Percentiles rank a stretch among this genome's conserved stretches.
Conservation (phyloP, 2,797 vertebrate genomes). For the Ara ararauna region DNA sequence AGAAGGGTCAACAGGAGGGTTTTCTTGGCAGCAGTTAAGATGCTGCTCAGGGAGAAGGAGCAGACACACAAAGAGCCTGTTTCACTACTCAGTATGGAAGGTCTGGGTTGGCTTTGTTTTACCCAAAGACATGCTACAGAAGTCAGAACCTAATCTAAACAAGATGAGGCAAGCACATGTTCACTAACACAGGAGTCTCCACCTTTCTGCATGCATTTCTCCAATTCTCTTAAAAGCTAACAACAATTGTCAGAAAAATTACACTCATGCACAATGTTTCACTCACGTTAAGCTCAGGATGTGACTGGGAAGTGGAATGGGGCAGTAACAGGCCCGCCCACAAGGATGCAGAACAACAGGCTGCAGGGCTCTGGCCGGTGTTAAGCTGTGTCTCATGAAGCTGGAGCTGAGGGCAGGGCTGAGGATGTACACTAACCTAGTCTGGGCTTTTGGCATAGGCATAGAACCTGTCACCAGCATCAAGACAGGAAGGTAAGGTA, state of each 20-base stretch:
- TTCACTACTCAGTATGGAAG: not conserved
- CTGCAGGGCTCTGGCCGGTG: constrained; percentile 29
- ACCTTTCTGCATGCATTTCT: not conserved
- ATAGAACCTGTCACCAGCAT: not conserved
- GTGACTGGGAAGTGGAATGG: not conserved
- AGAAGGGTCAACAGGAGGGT: not conserved
- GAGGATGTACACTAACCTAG: not conserved
- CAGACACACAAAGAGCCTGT: not conserved
- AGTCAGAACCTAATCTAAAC: not conserved
- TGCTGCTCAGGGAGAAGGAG: not conserved
- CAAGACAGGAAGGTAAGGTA: not conserved
- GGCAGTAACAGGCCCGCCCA: not conserved
- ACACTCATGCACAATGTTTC: accelerated
- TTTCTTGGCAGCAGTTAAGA: not conserved
- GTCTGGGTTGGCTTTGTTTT: not conserved
- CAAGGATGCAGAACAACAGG: not conserved
- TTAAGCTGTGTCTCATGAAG: constrained; percentile 51
- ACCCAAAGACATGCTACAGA: not conserved
- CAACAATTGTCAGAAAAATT: not conserved
- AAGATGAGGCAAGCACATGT: not conserved
- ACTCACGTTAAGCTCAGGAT: not conserved
- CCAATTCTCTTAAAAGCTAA: not conserved
- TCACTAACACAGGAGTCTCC: not conserved
- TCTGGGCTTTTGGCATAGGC: not conserved
- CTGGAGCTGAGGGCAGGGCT: not conserved